phyloP scores from a whole-genome alignment of 2,797 vertebrate genomes.

The Hozukius guyotensis region DNA sequence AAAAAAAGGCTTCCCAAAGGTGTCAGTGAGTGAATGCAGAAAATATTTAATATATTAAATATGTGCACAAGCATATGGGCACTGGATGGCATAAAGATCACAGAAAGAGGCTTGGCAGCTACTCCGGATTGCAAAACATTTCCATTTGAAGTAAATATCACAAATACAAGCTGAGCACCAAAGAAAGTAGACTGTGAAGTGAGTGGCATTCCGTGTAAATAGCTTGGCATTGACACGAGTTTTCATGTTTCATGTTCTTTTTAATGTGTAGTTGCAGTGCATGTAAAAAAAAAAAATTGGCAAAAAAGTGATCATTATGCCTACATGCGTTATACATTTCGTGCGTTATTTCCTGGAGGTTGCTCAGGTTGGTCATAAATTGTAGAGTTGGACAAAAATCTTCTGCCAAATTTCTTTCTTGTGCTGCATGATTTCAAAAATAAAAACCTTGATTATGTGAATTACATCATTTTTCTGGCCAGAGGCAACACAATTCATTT shows the following conservation, averaged over 20 bases:
- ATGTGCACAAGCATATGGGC: neutral
- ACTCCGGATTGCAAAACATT: neutral
- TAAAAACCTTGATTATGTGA: neutral
- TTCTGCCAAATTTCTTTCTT: neutral
- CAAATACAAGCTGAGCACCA: neutral
- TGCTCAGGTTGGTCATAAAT: neutral
- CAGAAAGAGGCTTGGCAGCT: neutral
- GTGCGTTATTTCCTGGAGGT: neutral
- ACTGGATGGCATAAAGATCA: neutral
- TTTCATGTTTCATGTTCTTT: neutral
- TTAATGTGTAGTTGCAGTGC: neutral
- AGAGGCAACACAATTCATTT: slow-evolving; percentile 21
- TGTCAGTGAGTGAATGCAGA: neutral
- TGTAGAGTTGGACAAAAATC: neutral
- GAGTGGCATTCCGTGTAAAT: neutral
- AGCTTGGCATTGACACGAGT: neutral
- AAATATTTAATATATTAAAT: neutral
- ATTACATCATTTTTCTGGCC: neutral
- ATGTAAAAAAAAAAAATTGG: neutral
- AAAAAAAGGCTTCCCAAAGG: neutral
- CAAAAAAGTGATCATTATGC: neutral
- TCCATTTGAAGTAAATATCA: neutral
- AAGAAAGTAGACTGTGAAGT: neutral
- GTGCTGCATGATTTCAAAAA: neutral
- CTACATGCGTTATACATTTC: neutral